Conservation (phyloP, 2,888 invertebrate species). For the Altica lythri region DNA sequence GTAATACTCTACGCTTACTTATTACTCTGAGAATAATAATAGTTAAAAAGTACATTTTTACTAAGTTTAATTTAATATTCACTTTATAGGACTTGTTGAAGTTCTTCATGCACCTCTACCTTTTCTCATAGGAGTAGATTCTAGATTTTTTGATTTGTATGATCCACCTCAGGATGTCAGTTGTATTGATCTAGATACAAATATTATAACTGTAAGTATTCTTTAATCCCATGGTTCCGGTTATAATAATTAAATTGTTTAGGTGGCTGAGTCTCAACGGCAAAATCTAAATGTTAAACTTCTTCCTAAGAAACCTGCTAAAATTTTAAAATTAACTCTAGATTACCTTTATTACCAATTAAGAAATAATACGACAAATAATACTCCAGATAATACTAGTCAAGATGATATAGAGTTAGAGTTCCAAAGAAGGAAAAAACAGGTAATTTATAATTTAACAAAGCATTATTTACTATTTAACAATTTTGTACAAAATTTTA, state of each 20-base stretch:
- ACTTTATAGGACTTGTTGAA: slow-evolving; percentile 81
- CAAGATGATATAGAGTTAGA: slow-evolving; percentile 71
- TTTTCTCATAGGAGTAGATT: slow-evolving; percentile 96
- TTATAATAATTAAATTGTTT: too few relatives aligned
- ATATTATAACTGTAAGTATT: slow-evolving; percentile 78
- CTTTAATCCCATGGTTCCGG: too few relatives aligned
- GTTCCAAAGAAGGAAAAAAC: slow-evolving; percentile 79
- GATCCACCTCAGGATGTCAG: slow-evolving; percentile 96
- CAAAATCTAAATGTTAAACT: slow-evolving; percentile 75
- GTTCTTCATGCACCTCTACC: slow-evolving; percentile 96
- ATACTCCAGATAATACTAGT: slow-evolving; percentile 32
- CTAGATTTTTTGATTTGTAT: slow-evolving; percentile 95
- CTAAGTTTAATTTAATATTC: too few relatives aligned
- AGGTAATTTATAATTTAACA: slow-evolving; percentile 59
- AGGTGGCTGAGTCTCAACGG: slow-evolving; percentile 86
- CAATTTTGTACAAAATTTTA: slow-evolving; percentile 54
- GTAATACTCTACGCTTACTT: too few relatives aligned
- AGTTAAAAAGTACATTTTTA: background rate
- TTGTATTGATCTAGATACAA: slow-evolving; percentile 97
- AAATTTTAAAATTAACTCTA: slow-evolving; percentile 77
- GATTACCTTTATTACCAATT: slow-evolving; percentile 74
- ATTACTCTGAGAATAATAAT: too few relatives aligned
- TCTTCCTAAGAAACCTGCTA: slow-evolving; percentile 84
- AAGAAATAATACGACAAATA: slow-evolving; percentile 51
- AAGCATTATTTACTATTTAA: slow-evolving; percentile 8